Percentiles rank a stretch among this genome's conserved stretches.
phyloP scores from a whole-genome alignment of 2,113 vertebrate genomes.

The Pelmatolapia mariae region DNA sequence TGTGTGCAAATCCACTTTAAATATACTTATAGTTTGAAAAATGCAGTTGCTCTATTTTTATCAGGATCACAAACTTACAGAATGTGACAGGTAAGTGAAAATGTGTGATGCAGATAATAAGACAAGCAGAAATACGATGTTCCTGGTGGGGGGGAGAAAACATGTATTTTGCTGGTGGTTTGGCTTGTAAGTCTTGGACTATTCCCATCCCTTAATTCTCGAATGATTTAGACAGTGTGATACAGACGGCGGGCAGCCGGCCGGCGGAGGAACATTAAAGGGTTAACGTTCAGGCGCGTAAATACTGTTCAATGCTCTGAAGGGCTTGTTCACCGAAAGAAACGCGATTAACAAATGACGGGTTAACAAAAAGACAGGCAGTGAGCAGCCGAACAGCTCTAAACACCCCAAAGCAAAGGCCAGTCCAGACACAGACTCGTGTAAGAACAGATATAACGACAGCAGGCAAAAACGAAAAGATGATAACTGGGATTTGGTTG shows the following conservation, averaged over 20 bases:
- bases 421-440: background rate
- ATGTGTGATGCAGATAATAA: background rate
- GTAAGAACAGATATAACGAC: background rate
- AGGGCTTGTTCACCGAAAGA: slow-evolving; percentile 31
- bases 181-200: background rate
- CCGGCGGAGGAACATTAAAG: slow-evolving; percentile 27
- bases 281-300: slow-evolving; percentile 78
- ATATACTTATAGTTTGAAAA: background rate
- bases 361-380: background rate
- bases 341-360: slow-evolving; percentile 25
- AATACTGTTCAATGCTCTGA: slow-evolving; percentile 50
- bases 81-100: background rate
- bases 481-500: background rate
- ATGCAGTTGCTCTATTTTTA: background rate
- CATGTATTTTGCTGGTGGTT: background rate
- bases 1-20: background rate
- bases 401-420: background rate
- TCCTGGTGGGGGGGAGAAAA: no score
- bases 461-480: background rate
- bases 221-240: background rate
- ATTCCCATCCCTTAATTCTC: background rate
- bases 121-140: background rate
- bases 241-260: background rate
- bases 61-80: background rate
- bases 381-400: background rate